These are phyloP conservation scores for Sepiola atlantica DNA, from an alignment of 2,888 invertebrate genomes.

Conservation along the genomic window DNA sequence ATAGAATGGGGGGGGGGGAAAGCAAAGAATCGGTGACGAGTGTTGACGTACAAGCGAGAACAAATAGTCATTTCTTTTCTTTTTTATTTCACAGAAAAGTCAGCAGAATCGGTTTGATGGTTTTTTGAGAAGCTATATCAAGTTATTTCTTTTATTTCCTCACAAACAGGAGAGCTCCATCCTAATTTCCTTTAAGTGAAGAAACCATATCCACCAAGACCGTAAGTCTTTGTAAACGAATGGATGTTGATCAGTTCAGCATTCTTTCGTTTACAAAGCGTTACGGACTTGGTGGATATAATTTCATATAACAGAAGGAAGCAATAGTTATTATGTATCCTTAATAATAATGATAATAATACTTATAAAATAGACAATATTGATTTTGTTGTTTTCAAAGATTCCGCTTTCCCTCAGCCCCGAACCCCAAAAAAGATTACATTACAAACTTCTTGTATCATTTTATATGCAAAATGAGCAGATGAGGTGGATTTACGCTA, in stretches of 20 bases:
- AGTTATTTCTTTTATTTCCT: not conserved
- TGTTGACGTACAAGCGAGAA: no score
- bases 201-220: no score
- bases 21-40: no score
- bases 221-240: no score
- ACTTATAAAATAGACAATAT: not conserved
- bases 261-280: not conserved
- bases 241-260: not conserved
- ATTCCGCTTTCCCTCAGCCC: not conserved
- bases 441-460: not conserved
- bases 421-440: not conserved
- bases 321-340: not conserved
- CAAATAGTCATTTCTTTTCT: no score
- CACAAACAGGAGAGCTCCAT: not conserved
- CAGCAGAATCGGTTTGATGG: no score
- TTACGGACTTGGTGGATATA: not conserved
- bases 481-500: not conserved
- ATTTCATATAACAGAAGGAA: not conserved
- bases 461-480: not conserved
- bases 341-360: not conserved
- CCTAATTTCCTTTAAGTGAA: not conserved
- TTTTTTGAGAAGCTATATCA: not conserved
- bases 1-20: no score
- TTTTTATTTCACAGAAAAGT: no score
- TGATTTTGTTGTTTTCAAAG: no score